These are phyloP conservation scores for Zaprionus obscuricornis DNA, from an alignment of 2,888 invertebrate genomes.

Conservation along the genomic window DNA sequence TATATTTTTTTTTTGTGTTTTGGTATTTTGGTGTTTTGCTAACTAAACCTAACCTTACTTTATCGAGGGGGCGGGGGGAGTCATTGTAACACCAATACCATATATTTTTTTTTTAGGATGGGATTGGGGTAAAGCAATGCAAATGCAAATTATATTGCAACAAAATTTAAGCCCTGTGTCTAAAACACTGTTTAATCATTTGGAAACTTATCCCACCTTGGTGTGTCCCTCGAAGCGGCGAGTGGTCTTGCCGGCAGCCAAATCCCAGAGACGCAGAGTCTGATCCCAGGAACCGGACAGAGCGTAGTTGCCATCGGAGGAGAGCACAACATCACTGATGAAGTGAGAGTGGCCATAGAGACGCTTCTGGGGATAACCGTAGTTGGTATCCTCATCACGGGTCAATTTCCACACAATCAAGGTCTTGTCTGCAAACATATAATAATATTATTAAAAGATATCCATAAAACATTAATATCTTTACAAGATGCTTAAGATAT, in stretches of 20 bases:
- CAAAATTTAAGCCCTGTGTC: constrained; percentile 47
- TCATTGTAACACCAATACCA: constrained; percentile 57
- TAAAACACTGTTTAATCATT: constrained; percentile 34
- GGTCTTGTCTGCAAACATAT: too few relatives aligned
- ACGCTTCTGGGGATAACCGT: constrained; percentile 96
- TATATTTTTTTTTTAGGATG: too few relatives aligned
- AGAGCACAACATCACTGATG: constrained; percentile 98
- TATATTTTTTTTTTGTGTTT: constrained; percentile 37
- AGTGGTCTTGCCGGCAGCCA: constrained; percentile 97
- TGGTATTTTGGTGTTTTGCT: constrained; percentile 42
- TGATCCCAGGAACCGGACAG: constrained; percentile 99
- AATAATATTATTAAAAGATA: too few relatives aligned
- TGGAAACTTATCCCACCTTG: constrained; percentile 88
- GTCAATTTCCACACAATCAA: constrained; percentile 99
- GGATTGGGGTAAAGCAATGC: not conserved
- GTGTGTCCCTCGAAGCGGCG: constrained; percentile 99
- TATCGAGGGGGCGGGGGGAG: too few relatives aligned
- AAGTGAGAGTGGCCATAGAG: constrained; percentile 99
- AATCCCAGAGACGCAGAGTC: constrained; percentile 98
- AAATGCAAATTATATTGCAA: constrained; percentile 10
- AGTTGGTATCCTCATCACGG: constrained; percentile 95
- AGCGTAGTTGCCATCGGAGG: constrained; percentile 99
- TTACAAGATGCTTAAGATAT: too few relatives aligned
- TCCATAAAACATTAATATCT: too few relatives aligned
- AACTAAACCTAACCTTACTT: constrained; percentile 48